A percentile compares a stretch with the other conserved stretches of the same genome.
Conservation (phyloP, 2,113 vertebrate genomes). For the Lucifuga dentata region DNA sequence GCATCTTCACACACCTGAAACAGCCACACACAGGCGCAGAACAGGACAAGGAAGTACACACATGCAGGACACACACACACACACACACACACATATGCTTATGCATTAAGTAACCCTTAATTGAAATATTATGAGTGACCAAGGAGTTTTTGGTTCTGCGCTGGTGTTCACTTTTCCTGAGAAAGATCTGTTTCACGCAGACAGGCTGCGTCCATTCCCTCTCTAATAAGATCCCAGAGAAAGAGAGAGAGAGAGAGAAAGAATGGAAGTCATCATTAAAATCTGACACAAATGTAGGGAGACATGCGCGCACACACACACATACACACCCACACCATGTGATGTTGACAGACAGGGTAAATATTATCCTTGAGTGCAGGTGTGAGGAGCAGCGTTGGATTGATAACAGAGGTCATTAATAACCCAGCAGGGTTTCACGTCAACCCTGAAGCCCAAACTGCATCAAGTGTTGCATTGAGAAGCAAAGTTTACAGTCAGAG, state of each 20-base stretch:
- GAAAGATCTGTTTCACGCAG: conserved; percentile 57
- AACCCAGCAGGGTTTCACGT: conserved; percentile 16
- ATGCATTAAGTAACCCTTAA: conserved; percentile 44
- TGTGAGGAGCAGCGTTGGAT: conserved; percentile 66
- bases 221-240: conserved; percentile 40
- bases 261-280: conserved; percentile 59
- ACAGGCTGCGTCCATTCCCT: conserved; percentile 12
- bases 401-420: conserved; percentile 68
- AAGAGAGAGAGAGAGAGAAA: conserved; percentile 23
- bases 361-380: conserved; percentile 73
- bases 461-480: conserved; percentile 25
- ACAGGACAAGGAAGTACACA: not conserved
- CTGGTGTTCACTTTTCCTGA: conserved; percentile 52
- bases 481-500: conserved; percentile 13
- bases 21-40: not conserved
- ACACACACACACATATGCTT: conserved; percentile 1
- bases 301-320: conserved; percentile 23
- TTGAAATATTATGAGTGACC: conserved; percentile 53
- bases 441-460: conserved; percentile 22
- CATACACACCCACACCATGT: conserved; percentile 3
- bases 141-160: conserved; percentile 41
- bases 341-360: conserved; percentile 66
- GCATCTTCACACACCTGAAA: not conserved
- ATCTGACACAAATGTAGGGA: conserved; percentile 40
- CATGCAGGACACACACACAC: not conserved